A percentile compares a stretch with the other conserved stretches of the same genome.
Conservation (phyloP, 2,797 vertebrate genomes). For the Oceanodroma leucorhoa region DNA sequence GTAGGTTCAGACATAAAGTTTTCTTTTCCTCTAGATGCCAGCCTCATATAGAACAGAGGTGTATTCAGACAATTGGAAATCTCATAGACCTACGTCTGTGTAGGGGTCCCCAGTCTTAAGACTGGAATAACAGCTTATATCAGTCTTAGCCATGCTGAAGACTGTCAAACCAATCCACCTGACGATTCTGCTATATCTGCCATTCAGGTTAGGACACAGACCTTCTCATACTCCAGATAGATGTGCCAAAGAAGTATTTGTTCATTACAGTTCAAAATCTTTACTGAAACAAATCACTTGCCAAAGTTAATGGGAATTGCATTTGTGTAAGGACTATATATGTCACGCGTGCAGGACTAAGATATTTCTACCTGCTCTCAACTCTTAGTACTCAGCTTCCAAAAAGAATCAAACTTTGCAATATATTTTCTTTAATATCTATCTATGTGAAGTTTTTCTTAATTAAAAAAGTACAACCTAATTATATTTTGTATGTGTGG, state of each 20-base stretch:
- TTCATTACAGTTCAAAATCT: fast-evolving
- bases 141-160: neutral
- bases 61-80: neutral
- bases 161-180: neutral
- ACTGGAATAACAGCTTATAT: neutral
- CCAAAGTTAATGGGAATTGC: neutral
- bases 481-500: slow-evolving; percentile 63
- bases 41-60: neutral
- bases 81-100: no score
- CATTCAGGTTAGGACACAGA: neutral
- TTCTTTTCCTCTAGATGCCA: neutral
- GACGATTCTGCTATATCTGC: neutral
- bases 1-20: neutral
- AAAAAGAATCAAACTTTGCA: neutral
- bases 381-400: neutral
- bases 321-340: neutral
- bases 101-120: neutral
- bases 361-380: neutral
- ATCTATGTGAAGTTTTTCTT: slow-evolving; percentile 26
- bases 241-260: neutral
- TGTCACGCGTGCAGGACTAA: neutral
- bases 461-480: slow-evolving; percentile 66
- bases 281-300: neutral
- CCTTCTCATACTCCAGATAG: neutral
- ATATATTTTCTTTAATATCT: neutral